Evolutionary conservation across 2,797 vertebrate species (phyloP), one percentile per base, ranked within the genome.

Genomic region (Champsocephalus gunnari): DNA sequence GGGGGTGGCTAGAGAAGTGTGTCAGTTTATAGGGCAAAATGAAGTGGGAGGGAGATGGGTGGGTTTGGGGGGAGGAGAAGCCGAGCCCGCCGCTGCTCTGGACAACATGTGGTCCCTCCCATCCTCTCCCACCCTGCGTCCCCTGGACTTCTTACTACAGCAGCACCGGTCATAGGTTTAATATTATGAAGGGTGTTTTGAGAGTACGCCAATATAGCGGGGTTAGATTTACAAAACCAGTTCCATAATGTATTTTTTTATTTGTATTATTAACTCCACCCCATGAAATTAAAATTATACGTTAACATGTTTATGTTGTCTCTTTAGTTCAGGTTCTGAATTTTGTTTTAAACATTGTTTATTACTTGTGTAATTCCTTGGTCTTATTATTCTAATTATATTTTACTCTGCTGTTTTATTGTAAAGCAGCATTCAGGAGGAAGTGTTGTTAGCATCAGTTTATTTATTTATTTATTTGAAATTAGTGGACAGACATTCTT

Each of bases 11-110:
- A 87, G 81, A 73, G 67, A 84, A 91, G 67, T 91, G 92, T 82
- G 90, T 89, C 82, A 90, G 90, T 92, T 94, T 93, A 94, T 94
- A 94, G 94, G 92, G 91, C 87, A 87, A 92, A 87, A 88, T 88
- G 81, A 87, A 89, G 84, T 94, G 91, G 92, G 92, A 92, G 93
- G 89, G 91, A 88, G 90, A 85, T 92, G 91, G 93, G 92, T 92
- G 92, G 93, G 89, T 85, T 91, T 89, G 91, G 92, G 92, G 89
- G 90, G 92, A 93, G 91, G 93, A 91, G 82, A 89, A 87, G 92
- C 61, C 61, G 80, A 90, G 87, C 90, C 91, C 90, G 92, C 92
- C 85, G 89, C 79, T 77, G 62, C 80, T 81, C 77, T 75, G 75
- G 75, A 74, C 86, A 80, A 53, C 85, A 85, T 85, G 85, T 85